Evolutionary conservation across 2,888 invertebrate genomes (phyloP).

Genomic region (Ophion ventricosus): DNA sequence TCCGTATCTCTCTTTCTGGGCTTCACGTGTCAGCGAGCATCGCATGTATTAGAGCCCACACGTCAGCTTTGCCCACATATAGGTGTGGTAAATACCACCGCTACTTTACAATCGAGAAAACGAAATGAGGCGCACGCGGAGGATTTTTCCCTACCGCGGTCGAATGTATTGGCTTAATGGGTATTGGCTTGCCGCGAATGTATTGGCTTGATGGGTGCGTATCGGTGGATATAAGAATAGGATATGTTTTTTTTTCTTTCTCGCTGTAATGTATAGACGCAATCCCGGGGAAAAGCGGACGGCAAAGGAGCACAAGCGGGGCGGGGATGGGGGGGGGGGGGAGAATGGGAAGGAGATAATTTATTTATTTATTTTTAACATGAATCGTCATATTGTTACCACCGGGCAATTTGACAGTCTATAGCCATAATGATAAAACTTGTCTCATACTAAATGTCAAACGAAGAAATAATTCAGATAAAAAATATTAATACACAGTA

Average conservation of each 20-base stretch:
- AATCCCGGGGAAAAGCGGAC: slow-evolving; percentile 28
- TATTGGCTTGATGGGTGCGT: slow-evolving; percentile 37
- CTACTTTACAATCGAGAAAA: slow-evolving; percentile 62
- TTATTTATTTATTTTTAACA: no score
- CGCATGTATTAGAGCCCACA: slow-evolving; percentile 39
- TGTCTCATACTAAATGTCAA: no score
- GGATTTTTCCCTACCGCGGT: slow-evolving; percentile 27
- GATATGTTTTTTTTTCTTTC: slow-evolving; percentile 6
- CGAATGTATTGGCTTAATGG: not conserved
- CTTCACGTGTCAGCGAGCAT: slow-evolving; percentile 68
- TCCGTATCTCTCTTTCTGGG: slow-evolving; percentile 18
- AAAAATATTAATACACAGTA: no score
- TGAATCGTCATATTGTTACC: no score
- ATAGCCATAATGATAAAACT: no score
- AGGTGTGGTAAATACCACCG: slow-evolving; percentile 42
- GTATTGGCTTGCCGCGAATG: no score
- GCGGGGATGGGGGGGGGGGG: not conserved
- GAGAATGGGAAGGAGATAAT: no score
- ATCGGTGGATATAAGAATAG: slow-evolving; percentile 21
- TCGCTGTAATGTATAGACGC: slow-evolving; percentile 9
- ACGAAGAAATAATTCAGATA: no score
- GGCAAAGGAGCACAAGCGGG: not conserved
- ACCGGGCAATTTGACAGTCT: no score
- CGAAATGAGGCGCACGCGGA: slow-evolving; percentile 47
- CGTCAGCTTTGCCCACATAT: slow-evolving; percentile 37